Percentiles rank a stretch among this genome's conserved stretches.
Evolutionary conservation across 2,113 vertebrate genomes (phyloP).

Genomic region (Gallinago undulata): DNA sequence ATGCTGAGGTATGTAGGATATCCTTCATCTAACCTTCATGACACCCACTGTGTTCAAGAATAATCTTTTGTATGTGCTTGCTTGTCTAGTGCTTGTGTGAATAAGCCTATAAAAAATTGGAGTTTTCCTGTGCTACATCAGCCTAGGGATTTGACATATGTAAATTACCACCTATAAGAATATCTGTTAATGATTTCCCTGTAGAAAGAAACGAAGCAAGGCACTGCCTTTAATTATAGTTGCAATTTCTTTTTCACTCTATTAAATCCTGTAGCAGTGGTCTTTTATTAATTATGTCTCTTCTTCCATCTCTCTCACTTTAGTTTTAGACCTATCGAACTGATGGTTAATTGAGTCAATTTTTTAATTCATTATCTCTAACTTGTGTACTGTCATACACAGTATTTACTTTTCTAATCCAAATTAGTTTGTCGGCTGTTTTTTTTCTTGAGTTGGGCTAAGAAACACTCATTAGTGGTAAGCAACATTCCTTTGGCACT

Average conservation of each 20-base stretch:
- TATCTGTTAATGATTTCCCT: background rate
- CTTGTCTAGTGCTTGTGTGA: background rate
- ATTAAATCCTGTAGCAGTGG: background rate
- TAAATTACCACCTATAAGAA: background rate
- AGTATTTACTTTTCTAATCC: background rate
- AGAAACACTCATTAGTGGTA: background rate
- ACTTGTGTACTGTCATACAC: background rate
- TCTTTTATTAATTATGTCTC: background rate
- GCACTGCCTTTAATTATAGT: background rate
- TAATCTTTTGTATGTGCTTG: background rate
- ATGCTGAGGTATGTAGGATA: background rate
- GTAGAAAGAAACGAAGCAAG: background rate
- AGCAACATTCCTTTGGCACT: background rate
- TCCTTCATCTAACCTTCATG: background rate
- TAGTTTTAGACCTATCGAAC: background rate
- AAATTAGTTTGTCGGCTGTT: background rate
- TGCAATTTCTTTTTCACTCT: background rate
- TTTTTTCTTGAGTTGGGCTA: background rate
- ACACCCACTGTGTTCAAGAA: background rate
- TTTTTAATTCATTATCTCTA: background rate
- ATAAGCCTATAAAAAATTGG: background rate
- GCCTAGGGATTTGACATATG: background rate
- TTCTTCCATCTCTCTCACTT: background rate
- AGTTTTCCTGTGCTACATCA: background rate
- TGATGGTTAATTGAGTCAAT: background rate